Conservation (phyloP, 2,888 invertebrate genomes). For the Gryllus longicercus region DNA sequence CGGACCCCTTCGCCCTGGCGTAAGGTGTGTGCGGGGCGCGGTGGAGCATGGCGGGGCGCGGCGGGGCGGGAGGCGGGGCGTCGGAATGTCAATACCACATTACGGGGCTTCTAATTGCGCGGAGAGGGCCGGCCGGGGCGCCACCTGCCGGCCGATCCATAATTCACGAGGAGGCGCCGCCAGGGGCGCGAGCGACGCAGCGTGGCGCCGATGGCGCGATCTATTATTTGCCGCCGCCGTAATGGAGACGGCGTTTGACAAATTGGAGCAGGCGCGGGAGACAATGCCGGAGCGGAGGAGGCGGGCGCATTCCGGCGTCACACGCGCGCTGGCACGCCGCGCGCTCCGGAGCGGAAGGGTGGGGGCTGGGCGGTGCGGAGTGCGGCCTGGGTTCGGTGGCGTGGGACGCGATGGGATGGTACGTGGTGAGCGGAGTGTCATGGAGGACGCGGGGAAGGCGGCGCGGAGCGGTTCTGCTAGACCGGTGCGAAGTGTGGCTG, state of each 20-base stretch:
- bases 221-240: neutral
- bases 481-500: too few species aligned
- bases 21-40: neutral
- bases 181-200: neutral
- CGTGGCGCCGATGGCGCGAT: neutral
- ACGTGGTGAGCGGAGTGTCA: too few species aligned
- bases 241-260: conserved; percentile 1
- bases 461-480: too few species aligned
- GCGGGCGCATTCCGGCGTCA: too few species aligned
- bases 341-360: too few species aligned
- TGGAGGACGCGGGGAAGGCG: too few species aligned
- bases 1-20: neutral
- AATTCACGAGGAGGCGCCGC: neutral
- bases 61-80: neutral
- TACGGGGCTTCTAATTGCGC: conserved; percentile 17
- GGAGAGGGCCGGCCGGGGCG: neutral
- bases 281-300: too few species aligned
- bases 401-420: too few species aligned
- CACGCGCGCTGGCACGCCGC: too few species aligned
- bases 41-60: neutral
- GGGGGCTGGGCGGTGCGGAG: too few species aligned
- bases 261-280: neutral
- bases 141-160: conserved; percentile 17
- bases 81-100: conserved; percentile 1
- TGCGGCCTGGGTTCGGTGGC: too few species aligned